Evolutionary conservation across 2,888 invertebrate species (phyloP).

Genomic region (Sinelater perroti): DNA sequence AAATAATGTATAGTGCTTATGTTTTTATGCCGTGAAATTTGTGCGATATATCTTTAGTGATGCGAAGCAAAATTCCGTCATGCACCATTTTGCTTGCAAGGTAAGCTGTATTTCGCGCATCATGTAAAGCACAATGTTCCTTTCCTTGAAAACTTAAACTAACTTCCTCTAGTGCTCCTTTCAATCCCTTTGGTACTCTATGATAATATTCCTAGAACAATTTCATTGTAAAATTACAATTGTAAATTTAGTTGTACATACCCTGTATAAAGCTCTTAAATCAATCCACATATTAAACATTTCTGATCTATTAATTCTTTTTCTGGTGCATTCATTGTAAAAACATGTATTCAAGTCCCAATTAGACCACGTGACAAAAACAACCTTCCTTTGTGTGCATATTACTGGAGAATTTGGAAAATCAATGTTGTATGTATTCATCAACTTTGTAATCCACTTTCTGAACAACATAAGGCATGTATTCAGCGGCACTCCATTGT

Average conservation of each 20-base stretch:
- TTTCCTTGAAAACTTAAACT: constrained; percentile 68
- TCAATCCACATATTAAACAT: constrained; percentile 70
- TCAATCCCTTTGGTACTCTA: constrained; percentile 63
- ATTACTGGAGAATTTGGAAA: constrained; percentile 44
- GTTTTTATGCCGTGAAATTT: neutral
- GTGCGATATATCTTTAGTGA: constrained; percentile 54
- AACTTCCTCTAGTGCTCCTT: constrained; percentile 66
- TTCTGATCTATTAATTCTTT: constrained; percentile 63
- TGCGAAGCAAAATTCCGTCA: constrained; percentile 65
- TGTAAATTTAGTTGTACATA: constrained; percentile 41
- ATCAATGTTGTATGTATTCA: constrained; percentile 60
- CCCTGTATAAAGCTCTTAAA: constrained; percentile 64
- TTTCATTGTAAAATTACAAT: neutral
- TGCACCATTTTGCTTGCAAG: constrained; percentile 66
- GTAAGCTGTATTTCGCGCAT: constrained; percentile 69
- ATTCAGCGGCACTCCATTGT: constrained; percentile 62
- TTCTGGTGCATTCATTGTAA: constrained; percentile 67
- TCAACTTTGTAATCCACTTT: constrained; percentile 65
- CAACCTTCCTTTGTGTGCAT: constrained; percentile 56
- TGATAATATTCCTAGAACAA: constrained; percentile 64
- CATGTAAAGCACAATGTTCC: constrained; percentile 69
- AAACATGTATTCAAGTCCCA: constrained; percentile 71
- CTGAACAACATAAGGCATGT: constrained; percentile 64
- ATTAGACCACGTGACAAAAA: constrained; percentile 69
- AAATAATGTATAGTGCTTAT: neutral